These are phyloP conservation scores for Crepidodera aurea DNA, from an alignment of 2,888 invertebrate species.

Conservation along the genomic window DNA sequence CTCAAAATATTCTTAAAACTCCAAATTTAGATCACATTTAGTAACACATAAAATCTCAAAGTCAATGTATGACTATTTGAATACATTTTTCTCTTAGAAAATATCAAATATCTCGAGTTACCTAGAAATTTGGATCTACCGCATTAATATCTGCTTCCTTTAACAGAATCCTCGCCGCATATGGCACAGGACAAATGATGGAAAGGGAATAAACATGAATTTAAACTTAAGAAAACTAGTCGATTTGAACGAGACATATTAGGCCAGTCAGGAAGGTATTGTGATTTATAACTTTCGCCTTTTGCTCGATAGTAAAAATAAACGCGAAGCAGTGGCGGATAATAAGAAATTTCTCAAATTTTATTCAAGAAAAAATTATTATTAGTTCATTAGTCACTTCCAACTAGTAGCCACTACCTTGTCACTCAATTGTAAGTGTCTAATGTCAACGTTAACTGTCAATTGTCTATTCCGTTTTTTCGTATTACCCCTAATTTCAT, in stretches of 20 bases:
- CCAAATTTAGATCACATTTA: too few species aligned
- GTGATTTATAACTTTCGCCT: slow-evolving; percentile 44
- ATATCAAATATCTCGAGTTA: neutral
- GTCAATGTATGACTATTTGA: too few species aligned
- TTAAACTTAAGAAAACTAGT: slow-evolving; percentile 53
- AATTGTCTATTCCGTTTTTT: too few species aligned
- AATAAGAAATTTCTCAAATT: too few species aligned
- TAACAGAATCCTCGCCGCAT: slow-evolving; percentile 11
- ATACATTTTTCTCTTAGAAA: neutral
- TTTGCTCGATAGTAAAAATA: slow-evolving; percentile 39
- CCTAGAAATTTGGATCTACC: slow-evolving; percentile 27
- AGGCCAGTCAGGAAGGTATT: slow-evolving; percentile 41
- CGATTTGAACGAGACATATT: slow-evolving; percentile 54
- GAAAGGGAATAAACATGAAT: slow-evolving; percentile 48
- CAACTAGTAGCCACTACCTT: too few species aligned
- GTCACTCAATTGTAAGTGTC: too few species aligned
- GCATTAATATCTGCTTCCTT: slow-evolving; percentile 22
- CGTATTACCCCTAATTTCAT: too few species aligned
- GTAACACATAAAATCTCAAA: too few species aligned
- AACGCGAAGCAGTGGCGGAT: slow-evolving; percentile 7
- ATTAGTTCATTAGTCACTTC: too few species aligned
- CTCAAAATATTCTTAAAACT: too few species aligned
- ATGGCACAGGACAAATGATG: slow-evolving; percentile 43
- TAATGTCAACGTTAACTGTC: too few species aligned
- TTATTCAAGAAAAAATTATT: too few species aligned